A percentile compares a stretch with the other conserved stretches of the same genome.
phyloP scores from a whole-genome alignment of 2,797 vertebrate species.

The Poecilia gillii region DNA sequence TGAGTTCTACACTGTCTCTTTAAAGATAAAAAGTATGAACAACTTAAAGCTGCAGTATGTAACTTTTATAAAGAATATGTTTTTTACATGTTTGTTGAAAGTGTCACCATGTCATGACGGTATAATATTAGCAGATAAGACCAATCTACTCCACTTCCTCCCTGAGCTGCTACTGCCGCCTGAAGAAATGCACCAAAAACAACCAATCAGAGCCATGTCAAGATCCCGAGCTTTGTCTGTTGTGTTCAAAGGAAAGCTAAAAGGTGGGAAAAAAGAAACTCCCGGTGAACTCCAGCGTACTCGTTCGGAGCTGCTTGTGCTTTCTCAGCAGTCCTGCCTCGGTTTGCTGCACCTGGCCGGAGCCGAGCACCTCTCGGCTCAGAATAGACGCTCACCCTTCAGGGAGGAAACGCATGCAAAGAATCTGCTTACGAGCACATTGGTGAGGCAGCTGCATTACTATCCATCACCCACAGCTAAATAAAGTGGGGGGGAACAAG shows the following conservation, averaged over 20 bases:
- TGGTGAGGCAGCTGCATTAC: not conserved
- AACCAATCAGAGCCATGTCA: no score
- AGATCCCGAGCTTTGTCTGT: not conserved
- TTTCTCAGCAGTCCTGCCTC: slow-evolving; percentile 1
- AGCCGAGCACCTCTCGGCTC: slow-evolving; percentile 14
- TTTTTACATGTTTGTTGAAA: no score
- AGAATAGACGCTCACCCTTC: slow-evolving; percentile 54
- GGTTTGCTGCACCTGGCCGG: slow-evolving; percentile 43
- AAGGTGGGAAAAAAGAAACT: not conserved
- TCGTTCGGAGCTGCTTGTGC: not conserved
- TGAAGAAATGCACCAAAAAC: no score
- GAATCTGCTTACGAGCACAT: not conserved
- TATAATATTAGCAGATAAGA: no score
- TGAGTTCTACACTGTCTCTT: not conserved
- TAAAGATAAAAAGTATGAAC: not conserved
- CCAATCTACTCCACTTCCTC: no score
- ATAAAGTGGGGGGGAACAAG: not conserved
- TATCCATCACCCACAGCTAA: not conserved
- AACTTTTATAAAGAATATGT: no score
- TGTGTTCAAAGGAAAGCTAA: not conserved
- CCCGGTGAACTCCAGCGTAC: not conserved
- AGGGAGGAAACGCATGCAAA: not conserved
- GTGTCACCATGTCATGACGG: no score
- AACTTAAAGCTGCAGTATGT: no score
- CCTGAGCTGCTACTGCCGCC: no score